Evolutionary conservation across 2,888 invertebrate species (phyloP).

Genomic region (Volucella zonaria): DNA sequence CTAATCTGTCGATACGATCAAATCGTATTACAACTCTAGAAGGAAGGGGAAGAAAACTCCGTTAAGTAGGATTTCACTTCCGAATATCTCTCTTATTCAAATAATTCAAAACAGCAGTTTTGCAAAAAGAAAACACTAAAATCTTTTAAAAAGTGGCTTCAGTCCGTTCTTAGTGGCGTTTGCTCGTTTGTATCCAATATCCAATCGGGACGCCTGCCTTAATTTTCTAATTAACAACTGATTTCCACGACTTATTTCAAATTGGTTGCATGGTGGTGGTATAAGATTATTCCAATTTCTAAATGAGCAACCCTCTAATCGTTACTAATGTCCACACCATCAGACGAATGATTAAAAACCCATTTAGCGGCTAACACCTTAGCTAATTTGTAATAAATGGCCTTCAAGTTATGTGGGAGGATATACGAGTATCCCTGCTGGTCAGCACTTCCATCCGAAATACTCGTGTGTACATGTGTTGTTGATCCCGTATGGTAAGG

Average conservation of each 20-base stretch:
- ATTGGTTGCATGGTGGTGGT: not conserved
- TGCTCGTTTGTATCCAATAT: too few species aligned
- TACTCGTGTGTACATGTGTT: conserved; percentile 15
- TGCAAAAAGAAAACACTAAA: too few species aligned
- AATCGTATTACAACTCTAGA: too few species aligned
- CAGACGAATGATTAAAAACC: conserved; percentile 81
- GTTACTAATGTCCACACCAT: conserved; percentile 50
- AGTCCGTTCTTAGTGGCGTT: too few species aligned
- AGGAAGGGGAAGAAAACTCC: too few species aligned
- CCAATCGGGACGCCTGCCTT: not conserved
- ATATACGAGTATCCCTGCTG: conserved; percentile 30
- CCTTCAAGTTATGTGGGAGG: conserved; percentile 35
- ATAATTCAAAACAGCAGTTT: too few species aligned
- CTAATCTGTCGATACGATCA: too few species aligned
- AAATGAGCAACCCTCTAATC: conserved; percentile 55
- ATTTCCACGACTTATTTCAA: conserved; percentile 45
- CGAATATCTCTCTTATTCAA: too few species aligned
- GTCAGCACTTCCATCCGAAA: conserved; percentile 21
- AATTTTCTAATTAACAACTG: conserved; percentile 42
- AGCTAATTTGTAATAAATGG: conserved; percentile 76
- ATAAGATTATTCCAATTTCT: conserved; percentile 26
- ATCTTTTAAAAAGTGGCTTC: too few species aligned
- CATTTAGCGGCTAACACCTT: conserved; percentile 79
- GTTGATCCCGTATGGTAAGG: conserved; percentile 46
- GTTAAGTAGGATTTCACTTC: too few species aligned